Evolutionary conservation across 2,113 vertebrate genomes (phyloP).

Genomic region (Podilymbus podiceps): DNA sequence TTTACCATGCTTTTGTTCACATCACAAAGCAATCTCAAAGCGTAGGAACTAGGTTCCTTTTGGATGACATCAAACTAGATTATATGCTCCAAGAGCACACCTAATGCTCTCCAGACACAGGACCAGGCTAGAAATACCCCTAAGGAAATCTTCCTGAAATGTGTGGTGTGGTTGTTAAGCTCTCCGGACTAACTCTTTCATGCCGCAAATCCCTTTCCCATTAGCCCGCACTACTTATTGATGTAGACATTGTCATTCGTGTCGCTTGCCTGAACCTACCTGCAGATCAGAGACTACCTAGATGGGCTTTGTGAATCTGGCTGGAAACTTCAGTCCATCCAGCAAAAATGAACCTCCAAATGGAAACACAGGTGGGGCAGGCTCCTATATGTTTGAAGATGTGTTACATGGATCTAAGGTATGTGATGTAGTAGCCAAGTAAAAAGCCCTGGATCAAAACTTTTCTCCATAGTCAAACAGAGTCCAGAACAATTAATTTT

Average conservation of each 20-base stretch:
- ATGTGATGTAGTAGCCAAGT: neutral
- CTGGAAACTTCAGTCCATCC: neutral
- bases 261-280: neutral
- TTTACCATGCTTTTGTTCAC: neutral
- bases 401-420: neutral
- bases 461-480: neutral
- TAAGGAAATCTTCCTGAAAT: neutral
- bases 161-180: neutral
- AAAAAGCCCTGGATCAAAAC: neutral
- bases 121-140: neutral
- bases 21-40: neutral
- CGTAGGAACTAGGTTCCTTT: neutral
- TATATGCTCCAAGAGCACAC: neutral
- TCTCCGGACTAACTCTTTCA: neutral
- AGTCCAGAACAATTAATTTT: neutral
- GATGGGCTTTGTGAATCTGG: neutral
- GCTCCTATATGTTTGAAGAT: neutral
- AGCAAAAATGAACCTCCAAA: neutral
- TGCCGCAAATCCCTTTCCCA: neutral
- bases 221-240: neutral
- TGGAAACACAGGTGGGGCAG: neutral
- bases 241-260: neutral
- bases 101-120: neutral
- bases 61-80: neutral
- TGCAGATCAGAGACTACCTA: neutral